phyloP scores from a whole-genome alignment of 2,797 vertebrate genomes.

The Tragelaphus eurycerus region DNA sequence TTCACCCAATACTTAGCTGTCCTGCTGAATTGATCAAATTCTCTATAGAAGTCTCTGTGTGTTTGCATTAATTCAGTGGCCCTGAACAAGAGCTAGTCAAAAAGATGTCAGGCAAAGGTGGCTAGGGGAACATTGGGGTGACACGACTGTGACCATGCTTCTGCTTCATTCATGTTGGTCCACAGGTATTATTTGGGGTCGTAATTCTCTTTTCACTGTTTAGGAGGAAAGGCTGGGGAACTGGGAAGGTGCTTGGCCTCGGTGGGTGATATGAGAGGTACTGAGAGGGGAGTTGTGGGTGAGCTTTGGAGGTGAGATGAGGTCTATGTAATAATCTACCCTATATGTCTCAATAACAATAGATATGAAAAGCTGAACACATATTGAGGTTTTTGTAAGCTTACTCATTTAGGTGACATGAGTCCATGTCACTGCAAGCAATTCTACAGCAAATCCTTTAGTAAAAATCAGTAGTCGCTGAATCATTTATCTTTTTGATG shows the following conservation, averaged over 20 bases:
- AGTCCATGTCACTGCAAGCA: not conserved
- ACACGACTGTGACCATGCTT: not conserved
- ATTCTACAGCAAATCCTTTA: not conserved
- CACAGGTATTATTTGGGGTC: not conserved
- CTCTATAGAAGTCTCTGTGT: not conserved
- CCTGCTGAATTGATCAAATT: not conserved
- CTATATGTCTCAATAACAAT: not conserved
- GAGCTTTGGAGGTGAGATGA: not conserved
- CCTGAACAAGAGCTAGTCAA: not conserved
- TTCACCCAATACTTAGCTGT: not conserved
- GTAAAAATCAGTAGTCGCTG: not conserved
- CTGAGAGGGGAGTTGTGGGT: accelerated
- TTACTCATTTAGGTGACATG: not conserved
- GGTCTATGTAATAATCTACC: not conserved
- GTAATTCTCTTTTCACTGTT: not conserved
- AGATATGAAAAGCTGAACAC: not conserved
- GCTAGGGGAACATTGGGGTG: not conserved
- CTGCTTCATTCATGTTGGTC: not conserved
- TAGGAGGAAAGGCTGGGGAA: not conserved
- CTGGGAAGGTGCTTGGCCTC: not conserved
- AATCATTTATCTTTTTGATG: constrained; percentile 7
- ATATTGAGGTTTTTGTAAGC: not conserved
- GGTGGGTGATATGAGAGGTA: not conserved
- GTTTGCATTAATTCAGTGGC: not conserved
- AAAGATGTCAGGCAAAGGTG: not conserved